phyloP scores from a whole-genome alignment of 2,888 invertebrate genomes.

The Mythimna loreyi region DNA sequence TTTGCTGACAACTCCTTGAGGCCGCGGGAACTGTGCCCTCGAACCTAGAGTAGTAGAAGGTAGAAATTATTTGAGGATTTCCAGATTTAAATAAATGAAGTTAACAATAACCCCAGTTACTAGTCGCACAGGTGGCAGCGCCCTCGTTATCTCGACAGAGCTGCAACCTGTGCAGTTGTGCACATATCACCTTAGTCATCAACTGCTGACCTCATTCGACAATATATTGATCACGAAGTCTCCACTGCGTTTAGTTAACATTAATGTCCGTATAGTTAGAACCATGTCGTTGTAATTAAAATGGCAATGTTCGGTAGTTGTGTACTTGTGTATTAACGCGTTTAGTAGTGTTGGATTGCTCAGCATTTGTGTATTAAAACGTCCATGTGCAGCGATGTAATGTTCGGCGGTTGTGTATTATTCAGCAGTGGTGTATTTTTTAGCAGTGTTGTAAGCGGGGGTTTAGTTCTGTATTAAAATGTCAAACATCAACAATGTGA shows the following conservation, averaged over 20 bases:
- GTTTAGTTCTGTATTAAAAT: too few species aligned
- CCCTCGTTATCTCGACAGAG: conserved; percentile 36
- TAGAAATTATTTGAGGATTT: background rate
- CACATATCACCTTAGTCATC: conserved; percentile 47
- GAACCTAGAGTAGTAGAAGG: background rate
- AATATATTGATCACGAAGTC: conserved; percentile 41
- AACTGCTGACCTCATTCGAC: conserved; percentile 35
- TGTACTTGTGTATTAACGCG: too few species aligned
- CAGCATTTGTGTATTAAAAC: too few species aligned
- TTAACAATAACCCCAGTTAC: background rate
- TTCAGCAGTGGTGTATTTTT: too few species aligned
- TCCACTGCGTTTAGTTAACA: conserved; percentile 30
- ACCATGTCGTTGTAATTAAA: background rate
- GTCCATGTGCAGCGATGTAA: too few species aligned
- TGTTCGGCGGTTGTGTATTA: too few species aligned
- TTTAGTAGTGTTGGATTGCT: too few species aligned
- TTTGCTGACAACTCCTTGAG: too few species aligned
- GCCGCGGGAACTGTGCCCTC: too few species aligned
- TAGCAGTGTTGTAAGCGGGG: too few species aligned
- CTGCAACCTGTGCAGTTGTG: conserved; percentile 49
- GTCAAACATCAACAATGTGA: background rate
- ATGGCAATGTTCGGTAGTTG: background rate
- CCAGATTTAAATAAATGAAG: background rate
- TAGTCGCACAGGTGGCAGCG: conserved; percentile 29
- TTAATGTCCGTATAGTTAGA: conserved; percentile 30